Conservation (phyloP, 2,797 vertebrate species). For the Phalanger gymnotis region DNA sequence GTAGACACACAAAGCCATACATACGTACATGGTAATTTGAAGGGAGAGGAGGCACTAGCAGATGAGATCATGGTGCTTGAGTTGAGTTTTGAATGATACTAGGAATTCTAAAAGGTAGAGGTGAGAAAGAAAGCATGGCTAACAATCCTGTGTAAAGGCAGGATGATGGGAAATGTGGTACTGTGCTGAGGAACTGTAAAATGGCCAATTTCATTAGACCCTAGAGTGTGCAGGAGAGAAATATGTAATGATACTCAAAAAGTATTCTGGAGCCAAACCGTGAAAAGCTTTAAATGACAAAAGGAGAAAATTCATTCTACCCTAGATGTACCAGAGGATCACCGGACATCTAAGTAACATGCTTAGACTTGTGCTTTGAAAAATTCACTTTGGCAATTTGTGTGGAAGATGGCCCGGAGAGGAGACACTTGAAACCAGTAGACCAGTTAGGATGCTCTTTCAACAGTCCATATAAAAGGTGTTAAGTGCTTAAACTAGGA, state of each 20-base stretch:
- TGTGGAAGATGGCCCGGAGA: not conserved
- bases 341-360: not conserved
- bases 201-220: not conserved
- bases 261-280: not conserved
- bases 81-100: not conserved
- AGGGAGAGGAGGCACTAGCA: too few relatives aligned
- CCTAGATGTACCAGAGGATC: not conserved
- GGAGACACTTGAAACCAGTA: not conserved
- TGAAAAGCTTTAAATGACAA: not conserved
- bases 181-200: not conserved
- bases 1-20: too few relatives aligned
- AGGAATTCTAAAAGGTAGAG: not conserved
- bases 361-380: not conserved
- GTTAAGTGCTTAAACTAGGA: not conserved
- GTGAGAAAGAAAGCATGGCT: not conserved
- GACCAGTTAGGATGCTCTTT: not conserved
- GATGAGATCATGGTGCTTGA: too few relatives aligned
- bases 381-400: not conserved
- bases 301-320: not conserved
- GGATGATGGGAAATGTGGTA: not conserved
- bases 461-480: not conserved
- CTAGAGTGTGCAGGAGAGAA: not conserved
- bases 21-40: too few relatives aligned
- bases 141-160: not conserved
- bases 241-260: not conserved